Percentiles rank a stretch among this genome's conserved stretches.
These are phyloP conservation scores for Cabera pusaria DNA, from an alignment of 2,888 invertebrate genomes.

Conservation along the genomic window DNA sequence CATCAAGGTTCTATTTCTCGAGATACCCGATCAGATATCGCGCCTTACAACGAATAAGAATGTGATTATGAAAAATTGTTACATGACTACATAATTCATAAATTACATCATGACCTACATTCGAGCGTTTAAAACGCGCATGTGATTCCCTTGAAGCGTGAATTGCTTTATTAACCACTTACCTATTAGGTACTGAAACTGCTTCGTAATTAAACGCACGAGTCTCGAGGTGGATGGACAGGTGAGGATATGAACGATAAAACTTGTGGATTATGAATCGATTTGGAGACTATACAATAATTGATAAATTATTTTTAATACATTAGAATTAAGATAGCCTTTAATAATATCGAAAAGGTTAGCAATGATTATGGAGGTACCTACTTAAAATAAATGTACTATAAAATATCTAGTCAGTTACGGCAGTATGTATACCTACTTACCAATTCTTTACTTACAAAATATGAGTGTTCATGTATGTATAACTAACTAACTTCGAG, in stretches of 20 bases:
- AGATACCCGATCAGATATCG: slow-evolving; percentile 45
- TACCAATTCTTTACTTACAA: no score
- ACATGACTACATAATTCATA: slow-evolving; percentile 55
- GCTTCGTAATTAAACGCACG: slow-evolving; percentile 35
- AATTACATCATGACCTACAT: slow-evolving; percentile 69
- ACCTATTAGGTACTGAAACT: slow-evolving; percentile 42
- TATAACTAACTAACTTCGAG: no score
- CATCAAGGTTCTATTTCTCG: slow-evolving; percentile 38
- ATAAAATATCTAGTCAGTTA: no score
- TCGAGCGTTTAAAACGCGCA: slow-evolving; percentile 42
- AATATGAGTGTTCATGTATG: no score
- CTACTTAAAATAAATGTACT: no score
- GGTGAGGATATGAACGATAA: slow-evolving; percentile 9
- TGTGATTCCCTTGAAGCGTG: slow-evolving; percentile 57
- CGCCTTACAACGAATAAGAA: slow-evolving; percentile 50
- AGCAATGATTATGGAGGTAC: no score
- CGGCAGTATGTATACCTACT: no score
- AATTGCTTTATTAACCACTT: slow-evolving; percentile 49
- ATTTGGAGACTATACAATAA: no score
- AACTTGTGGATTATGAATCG: no score
- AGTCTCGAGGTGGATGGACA: slow-evolving; percentile 30
- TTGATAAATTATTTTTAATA: no score
- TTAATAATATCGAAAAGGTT: no score
- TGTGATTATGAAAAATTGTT: slow-evolving; percentile 65
- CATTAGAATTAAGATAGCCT: no score